A percentile compares a stretch with the other conserved stretches of the same genome.
Conservation (phyloP, 2,888 invertebrate species). For the Helicoverpa assulta region DNA sequence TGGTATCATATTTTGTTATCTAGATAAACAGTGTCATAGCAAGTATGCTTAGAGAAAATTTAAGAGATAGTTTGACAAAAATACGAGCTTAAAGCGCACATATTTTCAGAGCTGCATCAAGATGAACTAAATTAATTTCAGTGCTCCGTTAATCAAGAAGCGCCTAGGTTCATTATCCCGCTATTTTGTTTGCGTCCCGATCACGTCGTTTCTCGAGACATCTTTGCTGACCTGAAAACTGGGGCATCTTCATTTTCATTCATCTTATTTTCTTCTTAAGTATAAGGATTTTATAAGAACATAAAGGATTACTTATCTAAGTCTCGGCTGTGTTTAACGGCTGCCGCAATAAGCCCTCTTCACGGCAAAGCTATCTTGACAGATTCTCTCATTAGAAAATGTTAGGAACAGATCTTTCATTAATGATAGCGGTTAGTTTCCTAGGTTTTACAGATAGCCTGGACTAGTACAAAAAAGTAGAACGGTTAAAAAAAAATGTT, state of each 20-base stretch:
- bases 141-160: slow-evolving; percentile 53
- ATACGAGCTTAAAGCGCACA: slow-evolving; percentile 14
- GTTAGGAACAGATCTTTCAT: slow-evolving; percentile 44
- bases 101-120: slow-evolving; percentile 40
- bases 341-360: slow-evolving; percentile 42
- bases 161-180: slow-evolving; percentile 55
- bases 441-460: slow-evolving; percentile 24
- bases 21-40: neutral
- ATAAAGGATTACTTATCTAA: slow-evolving; percentile 49
- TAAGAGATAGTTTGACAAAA: slow-evolving; percentile 1
- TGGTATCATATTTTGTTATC: neutral
- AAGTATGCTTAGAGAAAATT: neutral
- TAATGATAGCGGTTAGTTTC: slow-evolving; percentile 38
- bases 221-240: slow-evolving; percentile 43
- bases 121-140: slow-evolving; percentile 47
- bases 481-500: neutral
- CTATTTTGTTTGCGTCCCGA: slow-evolving; percentile 55
- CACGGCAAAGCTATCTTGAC: slow-evolving; percentile 34
- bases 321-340: slow-evolving; percentile 31
- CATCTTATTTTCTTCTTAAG: slow-evolving; percentile 38
- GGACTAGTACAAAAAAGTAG: slow-evolving; percentile 5
- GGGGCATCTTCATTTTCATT: slow-evolving; percentile 24
- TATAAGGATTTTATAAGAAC: slow-evolving; percentile 36
- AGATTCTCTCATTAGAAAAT: slow-evolving; percentile 46
- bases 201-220: slow-evolving; percentile 37